phyloP scores from a whole-genome alignment of 1,140 invertebrate genomes.

The Venustaconcha ellipsiformis region DNA sequence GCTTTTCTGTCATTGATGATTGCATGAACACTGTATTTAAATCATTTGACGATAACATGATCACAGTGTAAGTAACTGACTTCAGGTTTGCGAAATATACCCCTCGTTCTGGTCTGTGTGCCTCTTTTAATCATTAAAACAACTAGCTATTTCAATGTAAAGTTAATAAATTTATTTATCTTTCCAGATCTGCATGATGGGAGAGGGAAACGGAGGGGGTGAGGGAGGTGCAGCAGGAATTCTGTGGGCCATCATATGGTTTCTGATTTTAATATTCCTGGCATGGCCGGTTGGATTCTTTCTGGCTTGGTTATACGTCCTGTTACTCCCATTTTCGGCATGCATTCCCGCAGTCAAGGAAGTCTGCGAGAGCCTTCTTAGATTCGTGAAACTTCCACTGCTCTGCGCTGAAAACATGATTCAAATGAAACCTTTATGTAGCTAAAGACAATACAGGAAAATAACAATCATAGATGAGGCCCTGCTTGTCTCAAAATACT shows the following conservation, averaged over 20 bases:
- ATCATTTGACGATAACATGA: too few relatives aligned
- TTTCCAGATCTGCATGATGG: background rate
- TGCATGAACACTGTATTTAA: too few relatives aligned
- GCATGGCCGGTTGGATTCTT: slow-evolving; percentile 59
- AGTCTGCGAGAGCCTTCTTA: slow-evolving; percentile 48
- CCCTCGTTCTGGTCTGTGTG: too few relatives aligned
- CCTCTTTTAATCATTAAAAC: too few relatives aligned
- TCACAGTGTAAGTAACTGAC: too few relatives aligned
- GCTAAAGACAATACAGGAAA: too few relatives aligned
- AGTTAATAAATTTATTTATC: too few relatives aligned
- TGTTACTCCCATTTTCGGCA: slow-evolving; percentile 53
- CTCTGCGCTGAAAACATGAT: slow-evolving; percentile 56
- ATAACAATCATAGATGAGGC: too few relatives aligned
- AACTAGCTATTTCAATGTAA: too few relatives aligned
- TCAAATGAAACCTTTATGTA: slow-evolving; percentile 50
- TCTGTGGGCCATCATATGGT: slow-evolving; percentile 56
- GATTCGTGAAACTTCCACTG: slow-evolving; percentile 49
- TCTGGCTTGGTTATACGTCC: slow-evolving; percentile 53
- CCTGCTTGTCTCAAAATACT: too few relatives aligned
- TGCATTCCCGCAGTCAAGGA: slow-evolving; percentile 48
- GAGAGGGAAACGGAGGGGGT: slow-evolving; percentile 16
- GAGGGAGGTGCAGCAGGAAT: slow-evolving; percentile 33
- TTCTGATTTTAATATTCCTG: slow-evolving; percentile 50
- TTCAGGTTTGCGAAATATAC: too few relatives aligned
- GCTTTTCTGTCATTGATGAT: too few relatives aligned